These are phyloP conservation scores for Branchipolynoe longqiensis DNA, from an alignment of 2,888 invertebrate species.

Conservation along the genomic window DNA sequence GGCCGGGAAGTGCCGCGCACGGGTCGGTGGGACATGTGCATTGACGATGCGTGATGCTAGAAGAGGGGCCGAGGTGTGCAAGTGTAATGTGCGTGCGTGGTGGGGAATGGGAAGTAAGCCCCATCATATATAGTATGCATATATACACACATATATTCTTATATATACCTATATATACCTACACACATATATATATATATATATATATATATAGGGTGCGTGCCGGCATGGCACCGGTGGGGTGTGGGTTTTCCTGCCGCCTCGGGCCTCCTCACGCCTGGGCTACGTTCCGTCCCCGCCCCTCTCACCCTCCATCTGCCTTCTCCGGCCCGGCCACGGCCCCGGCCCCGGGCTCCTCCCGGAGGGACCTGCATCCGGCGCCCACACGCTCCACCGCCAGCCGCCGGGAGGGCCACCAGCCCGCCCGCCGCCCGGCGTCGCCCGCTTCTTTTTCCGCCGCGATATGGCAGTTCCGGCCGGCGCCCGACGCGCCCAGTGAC, in stretches of 20 bases:
- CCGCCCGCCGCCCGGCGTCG: not conserved
- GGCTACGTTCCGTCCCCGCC: not conserved
- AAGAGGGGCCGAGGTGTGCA: no score
- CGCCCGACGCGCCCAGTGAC: not conserved
- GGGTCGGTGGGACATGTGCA: no score
- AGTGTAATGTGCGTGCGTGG: no score
- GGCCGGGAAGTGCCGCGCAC: no score
- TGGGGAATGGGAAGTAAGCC: no score
- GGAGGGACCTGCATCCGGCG: no score
- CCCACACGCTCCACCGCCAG: not conserved
- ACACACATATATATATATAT: no score
- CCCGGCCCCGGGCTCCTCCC: conserved; percentile 3
- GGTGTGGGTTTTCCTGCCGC: not conserved
- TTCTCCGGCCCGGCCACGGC: not conserved
- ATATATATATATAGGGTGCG: not conserved
- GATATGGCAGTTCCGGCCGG: conserved; percentile 26
- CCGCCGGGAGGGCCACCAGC: conserved; percentile 14
- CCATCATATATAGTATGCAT: no score
- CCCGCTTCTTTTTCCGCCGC: not conserved
- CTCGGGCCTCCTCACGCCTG: not conserved
- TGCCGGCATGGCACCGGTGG: not conserved
- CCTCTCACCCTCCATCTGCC: not conserved
- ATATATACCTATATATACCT: no score
- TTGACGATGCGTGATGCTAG: no score
- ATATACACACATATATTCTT: no score